These are phyloP conservation scores for Cebuella pygmaea DNA, from an alignment of 2,797 vertebrate genomes.

Conservation along the genomic window DNA sequence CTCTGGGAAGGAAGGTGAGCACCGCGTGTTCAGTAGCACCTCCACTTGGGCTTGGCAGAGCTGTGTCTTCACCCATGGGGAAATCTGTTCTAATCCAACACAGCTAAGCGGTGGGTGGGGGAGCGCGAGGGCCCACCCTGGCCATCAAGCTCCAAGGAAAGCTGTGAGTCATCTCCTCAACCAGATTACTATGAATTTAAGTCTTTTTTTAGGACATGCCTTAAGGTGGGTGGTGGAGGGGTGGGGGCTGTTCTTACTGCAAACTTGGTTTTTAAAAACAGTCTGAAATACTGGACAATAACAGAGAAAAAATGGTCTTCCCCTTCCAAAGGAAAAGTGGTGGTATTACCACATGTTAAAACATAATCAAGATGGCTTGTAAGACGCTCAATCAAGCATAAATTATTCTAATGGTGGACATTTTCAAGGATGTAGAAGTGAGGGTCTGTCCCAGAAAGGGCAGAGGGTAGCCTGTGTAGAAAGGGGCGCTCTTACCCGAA, in stretches of 20 bases:
- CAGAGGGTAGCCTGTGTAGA: background rate
- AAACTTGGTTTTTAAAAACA: constrained; percentile 33
- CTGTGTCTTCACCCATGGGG: background rate
- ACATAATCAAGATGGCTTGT: background rate
- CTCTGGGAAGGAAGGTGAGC: background rate
- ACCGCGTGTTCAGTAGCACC: background rate
- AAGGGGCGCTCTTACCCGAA: background rate
- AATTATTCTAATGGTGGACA: background rate
- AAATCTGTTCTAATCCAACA: background rate
- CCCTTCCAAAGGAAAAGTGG: background rate
- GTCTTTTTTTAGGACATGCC: background rate
- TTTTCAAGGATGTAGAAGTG: background rate
- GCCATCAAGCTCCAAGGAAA: background rate
- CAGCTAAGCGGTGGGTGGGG: background rate
- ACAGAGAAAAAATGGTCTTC: background rate
- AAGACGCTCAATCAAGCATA: background rate
- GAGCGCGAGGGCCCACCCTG: background rate
- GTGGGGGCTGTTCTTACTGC: background rate
- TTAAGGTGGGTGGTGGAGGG: background rate
- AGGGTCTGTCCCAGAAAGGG: background rate
- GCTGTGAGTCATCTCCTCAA: background rate
- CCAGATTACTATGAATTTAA: background rate
- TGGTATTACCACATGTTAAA: background rate
- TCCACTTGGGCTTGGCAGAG: background rate
- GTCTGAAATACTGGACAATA: background rate